phyloP scores from a whole-genome alignment of 2,888 invertebrate species.

The Pyrocoelia pectoralis region DNA sequence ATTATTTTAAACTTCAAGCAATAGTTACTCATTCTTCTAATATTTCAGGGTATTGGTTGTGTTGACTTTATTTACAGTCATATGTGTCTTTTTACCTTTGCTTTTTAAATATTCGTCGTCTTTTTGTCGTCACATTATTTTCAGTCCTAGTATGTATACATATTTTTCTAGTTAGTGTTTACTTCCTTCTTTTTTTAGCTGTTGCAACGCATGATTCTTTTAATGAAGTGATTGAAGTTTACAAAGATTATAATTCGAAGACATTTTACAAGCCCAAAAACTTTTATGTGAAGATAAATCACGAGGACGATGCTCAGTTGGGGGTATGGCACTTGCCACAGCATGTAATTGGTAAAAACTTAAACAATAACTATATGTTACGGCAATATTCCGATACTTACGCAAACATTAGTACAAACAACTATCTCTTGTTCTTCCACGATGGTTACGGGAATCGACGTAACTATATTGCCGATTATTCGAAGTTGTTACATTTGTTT shows the following conservation, averaged over 20 bases:
- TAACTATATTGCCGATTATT: not conserved
- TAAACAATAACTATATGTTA: too few relatives aligned
- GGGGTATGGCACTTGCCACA: not conserved
- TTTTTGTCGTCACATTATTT: not conserved
- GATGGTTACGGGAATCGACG: not conserved
- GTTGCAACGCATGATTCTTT: not conserved
- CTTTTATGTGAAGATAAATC: not conserved
- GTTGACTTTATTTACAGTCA: not conserved
- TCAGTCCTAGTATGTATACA: not conserved
- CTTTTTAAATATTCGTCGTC: not conserved
- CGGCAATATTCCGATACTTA: slow-evolving; percentile 50
- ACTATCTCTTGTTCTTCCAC: not conserved
- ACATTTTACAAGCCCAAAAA: not conserved
- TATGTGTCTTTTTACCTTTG: not conserved
- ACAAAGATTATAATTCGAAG: not conserved
- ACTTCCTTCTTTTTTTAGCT: not conserved
- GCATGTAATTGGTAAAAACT: not conserved
- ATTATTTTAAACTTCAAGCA: not conserved
- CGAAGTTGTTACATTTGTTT: not conserved
- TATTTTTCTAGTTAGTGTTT: not conserved
- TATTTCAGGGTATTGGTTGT: not conserved
- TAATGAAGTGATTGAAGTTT: not conserved
- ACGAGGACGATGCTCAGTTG: not conserved
- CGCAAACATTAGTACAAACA: slow-evolving; percentile 17
- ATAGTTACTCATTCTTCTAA: not conserved